phyloP scores from a whole-genome alignment of 2,113 vertebrate species.

The Tragelaphus imberbis region DNA sequence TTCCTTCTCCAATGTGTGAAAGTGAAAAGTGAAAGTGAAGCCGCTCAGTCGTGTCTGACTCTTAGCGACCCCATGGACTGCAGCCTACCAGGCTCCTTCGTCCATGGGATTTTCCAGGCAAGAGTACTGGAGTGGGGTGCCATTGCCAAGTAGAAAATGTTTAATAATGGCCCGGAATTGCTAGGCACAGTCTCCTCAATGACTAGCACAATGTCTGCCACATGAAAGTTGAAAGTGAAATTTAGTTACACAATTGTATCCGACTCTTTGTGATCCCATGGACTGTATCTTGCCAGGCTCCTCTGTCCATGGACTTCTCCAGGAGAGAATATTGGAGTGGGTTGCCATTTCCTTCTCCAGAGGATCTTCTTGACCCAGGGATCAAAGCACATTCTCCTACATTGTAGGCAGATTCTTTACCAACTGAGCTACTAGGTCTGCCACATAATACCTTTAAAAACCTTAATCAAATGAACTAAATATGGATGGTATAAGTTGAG shows the following conservation, averaged over 20 bases:
- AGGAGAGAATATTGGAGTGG: neutral
- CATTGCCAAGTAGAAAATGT: neutral
- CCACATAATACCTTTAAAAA: neutral
- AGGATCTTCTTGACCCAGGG: neutral
- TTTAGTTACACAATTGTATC: neutral
- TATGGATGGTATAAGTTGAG: neutral
- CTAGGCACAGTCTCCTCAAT: neutral
- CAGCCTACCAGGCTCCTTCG: too few relatives aligned
- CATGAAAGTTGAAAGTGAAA: neutral
- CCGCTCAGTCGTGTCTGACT: too few relatives aligned
- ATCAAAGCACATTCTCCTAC: neutral
- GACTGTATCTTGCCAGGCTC: neutral
- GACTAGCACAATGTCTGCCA: neutral
- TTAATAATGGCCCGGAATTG: neutral
- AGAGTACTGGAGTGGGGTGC: too few relatives aligned
- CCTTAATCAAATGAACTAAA: neutral
- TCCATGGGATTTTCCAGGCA: too few relatives aligned
- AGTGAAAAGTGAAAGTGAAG: too few relatives aligned
- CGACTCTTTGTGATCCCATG: neutral
- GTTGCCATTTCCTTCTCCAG: neutral
- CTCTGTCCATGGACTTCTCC: neutral
- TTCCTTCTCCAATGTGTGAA: too few relatives aligned
- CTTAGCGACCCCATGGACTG: too few relatives aligned
- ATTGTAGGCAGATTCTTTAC: neutral
- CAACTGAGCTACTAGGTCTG: neutral